Evolutionary conservation across 2,113 vertebrate genomes (phyloP).

Genomic region (Sinocyclocheilus maitianheensis): DNA sequence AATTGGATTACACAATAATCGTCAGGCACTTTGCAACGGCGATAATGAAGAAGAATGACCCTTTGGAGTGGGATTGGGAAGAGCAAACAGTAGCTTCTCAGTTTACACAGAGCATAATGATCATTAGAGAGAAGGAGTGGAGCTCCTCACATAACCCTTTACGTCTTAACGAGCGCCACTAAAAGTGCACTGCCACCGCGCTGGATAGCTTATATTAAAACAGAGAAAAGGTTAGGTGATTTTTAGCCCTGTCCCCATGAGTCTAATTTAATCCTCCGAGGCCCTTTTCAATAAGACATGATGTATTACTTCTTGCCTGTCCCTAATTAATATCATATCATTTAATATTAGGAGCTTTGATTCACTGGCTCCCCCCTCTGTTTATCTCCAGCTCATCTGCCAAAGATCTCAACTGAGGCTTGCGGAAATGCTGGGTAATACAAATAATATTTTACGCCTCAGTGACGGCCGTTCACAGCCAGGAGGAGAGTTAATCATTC

Average conservation of each 20-base stretch:
- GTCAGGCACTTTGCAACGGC: constrained; percentile 36
- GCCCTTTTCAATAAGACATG: constrained; percentile 29
- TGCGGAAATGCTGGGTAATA: background rate
- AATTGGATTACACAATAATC: constrained; percentile 56
- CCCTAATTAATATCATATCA: constrained; percentile 43
- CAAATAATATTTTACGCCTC: constrained; percentile 39
- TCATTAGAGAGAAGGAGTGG: constrained; percentile 44
- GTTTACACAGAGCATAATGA: constrained; percentile 55
- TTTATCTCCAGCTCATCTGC: constrained; percentile 23
- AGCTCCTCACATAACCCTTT: constrained; percentile 27
- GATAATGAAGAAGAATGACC: constrained; percentile 58
- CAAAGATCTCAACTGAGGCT: constrained; percentile 36
- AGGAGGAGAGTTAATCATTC: constrained; percentile 42
- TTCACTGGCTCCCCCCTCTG: constrained; percentile 31
- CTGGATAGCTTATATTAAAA: constrained; percentile 3
- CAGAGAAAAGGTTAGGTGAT: constrained; percentile 38
- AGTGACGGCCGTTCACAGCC: constrained; percentile 12
- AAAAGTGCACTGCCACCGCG: background rate
- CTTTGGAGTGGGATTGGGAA: constrained; percentile 39
- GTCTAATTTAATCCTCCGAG: constrained; percentile 44
- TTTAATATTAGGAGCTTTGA: constrained; percentile 37
- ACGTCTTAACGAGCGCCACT: background rate
- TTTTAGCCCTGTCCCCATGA: constrained; percentile 12
- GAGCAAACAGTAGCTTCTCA: constrained; percentile 55
- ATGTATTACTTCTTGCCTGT: constrained; percentile 17